Percentiles rank a stretch among this genome's conserved stretches.
phyloP scores from a whole-genome alignment of 92 coral and sea anemone genomes.

The Zoanthus sociatus region DNA sequence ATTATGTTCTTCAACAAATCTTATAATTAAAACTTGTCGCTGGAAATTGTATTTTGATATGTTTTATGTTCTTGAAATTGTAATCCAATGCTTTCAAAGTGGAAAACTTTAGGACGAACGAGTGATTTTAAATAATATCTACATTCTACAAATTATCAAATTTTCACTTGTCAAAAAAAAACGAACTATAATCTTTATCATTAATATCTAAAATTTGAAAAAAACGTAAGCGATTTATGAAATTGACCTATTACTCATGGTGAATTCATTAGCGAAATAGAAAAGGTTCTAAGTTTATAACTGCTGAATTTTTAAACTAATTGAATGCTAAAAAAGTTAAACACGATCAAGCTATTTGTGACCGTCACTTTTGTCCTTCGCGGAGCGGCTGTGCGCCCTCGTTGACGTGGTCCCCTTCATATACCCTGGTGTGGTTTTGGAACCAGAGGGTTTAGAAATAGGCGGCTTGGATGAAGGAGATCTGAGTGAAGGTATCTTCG shows the following conservation, averaged over 20 bases:
- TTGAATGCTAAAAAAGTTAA: background rate
- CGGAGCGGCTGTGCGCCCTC: conserved; percentile 6
- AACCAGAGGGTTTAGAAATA: conserved; percentile 7
- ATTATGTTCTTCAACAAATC: background rate
- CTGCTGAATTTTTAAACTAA: background rate
- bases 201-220: background rate
- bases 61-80: background rate
- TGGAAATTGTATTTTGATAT: background rate
- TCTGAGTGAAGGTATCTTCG: conserved; percentile 36
- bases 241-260: background rate
- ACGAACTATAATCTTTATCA: background rate
- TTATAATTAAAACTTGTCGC: background rate
- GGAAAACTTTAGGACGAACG: background rate
- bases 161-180: background rate
- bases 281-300: conserved; percentile 21
- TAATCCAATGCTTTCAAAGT: background rate
- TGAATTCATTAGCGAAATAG: conserved; percentile 15
- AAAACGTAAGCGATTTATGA: background rate
- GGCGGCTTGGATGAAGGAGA: conserved; percentile 26
- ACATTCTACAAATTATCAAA: background rate
- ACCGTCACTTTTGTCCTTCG: conserved; percentile 36
- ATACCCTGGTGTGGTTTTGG: conserved; percentile 38
- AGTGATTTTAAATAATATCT: background rate
- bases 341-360: conserved; percentile 13
- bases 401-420: conserved; percentile 34